Evolutionary conservation across 2,888 invertebrate genomes (phyloP).

Genomic region (Tanaodytes sp.): DNA sequence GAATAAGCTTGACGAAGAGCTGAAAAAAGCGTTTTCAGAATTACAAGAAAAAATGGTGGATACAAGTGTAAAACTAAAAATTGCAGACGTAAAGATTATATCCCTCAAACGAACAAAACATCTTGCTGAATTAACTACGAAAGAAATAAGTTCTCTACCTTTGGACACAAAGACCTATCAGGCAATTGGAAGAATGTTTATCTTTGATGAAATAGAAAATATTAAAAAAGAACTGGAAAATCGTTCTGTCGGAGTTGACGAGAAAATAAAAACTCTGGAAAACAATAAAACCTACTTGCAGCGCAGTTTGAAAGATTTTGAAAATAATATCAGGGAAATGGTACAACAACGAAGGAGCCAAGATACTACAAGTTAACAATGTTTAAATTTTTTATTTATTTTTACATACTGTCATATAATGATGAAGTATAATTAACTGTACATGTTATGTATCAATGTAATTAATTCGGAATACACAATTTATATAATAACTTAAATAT

Average conservation of each 20-base stretch:
- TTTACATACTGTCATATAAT: too few species aligned
- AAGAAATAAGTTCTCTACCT: conserved; percentile 78
- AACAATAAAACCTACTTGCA: conserved; percentile 86
- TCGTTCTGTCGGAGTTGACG: conserved; percentile 75
- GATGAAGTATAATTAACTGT: too few species aligned
- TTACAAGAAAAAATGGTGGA: conserved; percentile 87
- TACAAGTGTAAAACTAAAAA: conserved; percentile 84
- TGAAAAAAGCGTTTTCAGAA: conserved; percentile 85
- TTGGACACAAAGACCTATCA: conserved; percentile 83
- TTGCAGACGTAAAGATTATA: conserved; percentile 85
- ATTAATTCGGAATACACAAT: too few species aligned
- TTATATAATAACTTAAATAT: too few species aligned
- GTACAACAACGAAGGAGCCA: conserved; percentile 82
- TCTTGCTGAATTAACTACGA: conserved; percentile 81
- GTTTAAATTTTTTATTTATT: too few species aligned
- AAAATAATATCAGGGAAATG: conserved; percentile 89
- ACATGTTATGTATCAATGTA: too few species aligned
- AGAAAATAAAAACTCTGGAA: conserved; percentile 83
- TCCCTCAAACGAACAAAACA: conserved; percentile 79
- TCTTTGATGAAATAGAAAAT: conserved; percentile 79
- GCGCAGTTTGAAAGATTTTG: conserved; percentile 86
- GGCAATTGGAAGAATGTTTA: conserved; percentile 89
- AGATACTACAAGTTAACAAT: too few species aligned
- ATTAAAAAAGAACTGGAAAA: conserved; percentile 79
- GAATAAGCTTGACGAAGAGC: conserved; percentile 76